Evolutionary conservation across 2,113 vertebrate species (phyloP).

Genomic region (Paralichthys olivaceus): DNA sequence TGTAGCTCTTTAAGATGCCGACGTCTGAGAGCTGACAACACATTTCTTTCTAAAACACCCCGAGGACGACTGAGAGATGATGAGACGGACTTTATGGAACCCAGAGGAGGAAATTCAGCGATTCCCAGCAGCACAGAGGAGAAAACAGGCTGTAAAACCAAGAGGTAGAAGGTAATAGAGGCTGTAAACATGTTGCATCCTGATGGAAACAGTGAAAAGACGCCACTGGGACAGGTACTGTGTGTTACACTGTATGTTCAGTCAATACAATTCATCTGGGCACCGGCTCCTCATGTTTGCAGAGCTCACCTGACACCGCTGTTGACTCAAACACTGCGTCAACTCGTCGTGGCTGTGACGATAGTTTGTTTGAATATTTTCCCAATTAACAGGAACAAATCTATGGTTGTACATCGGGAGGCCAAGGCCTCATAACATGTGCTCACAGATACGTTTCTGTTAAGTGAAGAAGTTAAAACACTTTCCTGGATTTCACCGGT

Average conservation of each 20-base stretch:
- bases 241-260: neutral
- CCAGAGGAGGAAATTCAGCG: neutral
- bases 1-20: neutral
- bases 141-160: neutral
- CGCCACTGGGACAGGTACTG: neutral
- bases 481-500: too few species aligned
- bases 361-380: neutral
- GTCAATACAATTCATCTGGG: neutral
- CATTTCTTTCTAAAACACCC: neutral
- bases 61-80: neutral
- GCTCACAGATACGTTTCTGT: too few species aligned
- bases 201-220: conserved; percentile 6
- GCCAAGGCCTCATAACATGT: too few species aligned
- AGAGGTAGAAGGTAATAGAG: conserved; percentile 5
- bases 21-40: conserved; percentile 12
- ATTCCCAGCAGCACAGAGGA: too few species aligned
- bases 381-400: too few species aligned
- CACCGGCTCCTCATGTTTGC: neutral
- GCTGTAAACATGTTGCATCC: conserved; percentile 30
- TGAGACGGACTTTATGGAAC: conserved; percentile 9
- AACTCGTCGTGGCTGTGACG: neutral
- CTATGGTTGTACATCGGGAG: too few species aligned
- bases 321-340: neutral
- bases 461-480: too few species aligned
- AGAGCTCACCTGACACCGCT: neutral